Percentiles rank a stretch among this genome's conserved stretches.
Evolutionary conservation across 1,140 invertebrate genomes (phyloP).

Genomic region (Melitaea cinxia): DNA sequence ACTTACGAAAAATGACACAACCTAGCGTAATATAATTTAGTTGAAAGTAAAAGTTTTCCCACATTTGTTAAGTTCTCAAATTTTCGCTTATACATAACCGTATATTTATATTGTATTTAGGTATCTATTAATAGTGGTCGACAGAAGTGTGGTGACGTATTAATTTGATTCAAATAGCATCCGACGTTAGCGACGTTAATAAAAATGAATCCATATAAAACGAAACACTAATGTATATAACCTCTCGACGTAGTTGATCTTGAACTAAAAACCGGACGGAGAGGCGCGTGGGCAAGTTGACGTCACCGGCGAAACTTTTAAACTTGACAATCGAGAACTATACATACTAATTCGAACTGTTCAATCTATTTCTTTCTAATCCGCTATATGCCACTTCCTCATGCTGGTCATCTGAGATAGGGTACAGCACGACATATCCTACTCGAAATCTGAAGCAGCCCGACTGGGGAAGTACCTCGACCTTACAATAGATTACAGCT

Average conservation of each 20-base stretch:
- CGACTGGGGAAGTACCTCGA: too few species aligned
- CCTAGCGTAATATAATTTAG: neutral
- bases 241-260: constrained; percentile 46
- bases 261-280: constrained; percentile 61
- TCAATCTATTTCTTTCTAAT: too few species aligned
- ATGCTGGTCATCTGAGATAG: too few species aligned
- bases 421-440: too few species aligned
- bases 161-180: neutral
- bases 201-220: constrained; percentile 16
- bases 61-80: neutral
- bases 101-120: too few species aligned
- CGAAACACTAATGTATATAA: constrained; percentile 20
- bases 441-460: too few species aligned
- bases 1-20: neutral
- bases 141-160: too few species aligned
- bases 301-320: constrained; percentile 43
- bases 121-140: too few species aligned
- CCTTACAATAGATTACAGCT: too few species aligned
- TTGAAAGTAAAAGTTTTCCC: neutral
- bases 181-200: neutral
- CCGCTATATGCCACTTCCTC: too few species aligned
- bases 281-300: constrained; percentile 46
- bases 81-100: too few species aligned
- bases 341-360: neutral
- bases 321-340: constrained; percentile 32